phyloP scores from a whole-genome alignment of 2,888 invertebrate genomes.

The Orthosia cruda region DNA sequence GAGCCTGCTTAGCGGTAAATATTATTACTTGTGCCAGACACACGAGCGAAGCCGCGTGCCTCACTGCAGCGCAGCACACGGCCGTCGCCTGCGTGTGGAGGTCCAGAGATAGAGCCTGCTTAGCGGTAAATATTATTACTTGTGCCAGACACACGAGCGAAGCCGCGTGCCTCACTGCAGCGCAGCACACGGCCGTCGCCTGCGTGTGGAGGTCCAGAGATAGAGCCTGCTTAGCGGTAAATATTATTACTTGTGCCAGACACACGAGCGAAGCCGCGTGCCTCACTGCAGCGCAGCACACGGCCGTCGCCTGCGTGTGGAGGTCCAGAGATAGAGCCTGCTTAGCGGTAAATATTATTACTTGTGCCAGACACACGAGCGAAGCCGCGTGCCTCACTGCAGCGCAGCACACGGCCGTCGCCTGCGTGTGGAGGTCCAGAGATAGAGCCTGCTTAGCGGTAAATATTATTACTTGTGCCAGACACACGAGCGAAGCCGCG shows the following conservation, averaged over 20 bases:
- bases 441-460: constrained; percentile 93
- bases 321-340: constrained; percentile 93
- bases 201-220: constrained; percentile 96
- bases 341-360: constrained; percentile 90
- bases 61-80: constrained; percentile 91
- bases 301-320: constrained; percentile 97
- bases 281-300: constrained; percentile 90
- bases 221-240: constrained; percentile 92
- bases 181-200: constrained; percentile 93
- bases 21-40: constrained; percentile 93
- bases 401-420: constrained; percentile 93
- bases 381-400: constrained; percentile 94
- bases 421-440: constrained; percentile 97
- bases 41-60: constrained; percentile 93
- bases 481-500: constrained; percentile 92
- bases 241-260: constrained; percentile 92
- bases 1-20: constrained; percentile 92
- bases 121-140: constrained; percentile 90
- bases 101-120: constrained; percentile 92
- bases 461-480: constrained; percentile 92
- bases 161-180: constrained; percentile 93
- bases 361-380: constrained; percentile 93
- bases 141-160: constrained; percentile 93
- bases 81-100: constrained; percentile 98
- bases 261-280: constrained; percentile 93